Evolutionary conservation across 2,113 vertebrate species (phyloP).

Genomic region (Antechinus flavipes): DNA sequence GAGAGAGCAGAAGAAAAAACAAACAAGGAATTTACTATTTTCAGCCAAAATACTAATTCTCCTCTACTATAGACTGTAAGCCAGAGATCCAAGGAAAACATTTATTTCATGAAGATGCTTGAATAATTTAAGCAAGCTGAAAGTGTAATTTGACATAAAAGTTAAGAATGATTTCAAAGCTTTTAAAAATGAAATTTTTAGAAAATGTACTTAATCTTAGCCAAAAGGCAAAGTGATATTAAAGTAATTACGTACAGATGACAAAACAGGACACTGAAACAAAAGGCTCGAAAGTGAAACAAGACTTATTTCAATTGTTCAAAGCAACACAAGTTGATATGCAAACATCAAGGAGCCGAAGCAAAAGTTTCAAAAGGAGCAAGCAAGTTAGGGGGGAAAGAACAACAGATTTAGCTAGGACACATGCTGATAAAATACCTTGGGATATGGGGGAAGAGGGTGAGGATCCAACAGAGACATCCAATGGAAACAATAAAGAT

Average conservation of each 20-base stretch:
- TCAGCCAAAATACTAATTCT: constrained; percentile 44
- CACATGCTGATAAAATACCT: constrained; percentile 2
- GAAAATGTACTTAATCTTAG: constrained; percentile 22
- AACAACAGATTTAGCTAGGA: constrained; percentile 35
- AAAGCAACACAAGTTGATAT: constrained; percentile 47
- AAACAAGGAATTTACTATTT: constrained; percentile 40
- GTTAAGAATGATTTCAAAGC: background rate
- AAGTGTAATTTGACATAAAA: background rate
- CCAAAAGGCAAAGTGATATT: constrained; percentile 45
- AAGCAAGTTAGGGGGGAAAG: constrained; percentile 41
- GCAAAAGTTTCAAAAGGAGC: constrained; percentile 39
- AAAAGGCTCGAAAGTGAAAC: background rate
- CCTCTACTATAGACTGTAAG: background rate
- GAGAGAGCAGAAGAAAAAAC: constrained; percentile 22
- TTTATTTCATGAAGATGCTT: background rate
- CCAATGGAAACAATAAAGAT: constrained; percentile 14
- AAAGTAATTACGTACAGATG: constrained; percentile 36
- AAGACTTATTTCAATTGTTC: constrained; percentile 40
- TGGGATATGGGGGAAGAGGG: background rate
- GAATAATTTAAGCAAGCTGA: background rate
- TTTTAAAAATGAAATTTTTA: background rate
- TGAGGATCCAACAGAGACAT: constrained; percentile 27
- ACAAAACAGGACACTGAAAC: constrained; percentile 8
- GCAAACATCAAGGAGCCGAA: constrained; percentile 47
- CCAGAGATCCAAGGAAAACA: background rate